Evolutionary conservation across 2,113 vertebrate species (phyloP).

Genomic region (Nesoenas mayeri): DNA sequence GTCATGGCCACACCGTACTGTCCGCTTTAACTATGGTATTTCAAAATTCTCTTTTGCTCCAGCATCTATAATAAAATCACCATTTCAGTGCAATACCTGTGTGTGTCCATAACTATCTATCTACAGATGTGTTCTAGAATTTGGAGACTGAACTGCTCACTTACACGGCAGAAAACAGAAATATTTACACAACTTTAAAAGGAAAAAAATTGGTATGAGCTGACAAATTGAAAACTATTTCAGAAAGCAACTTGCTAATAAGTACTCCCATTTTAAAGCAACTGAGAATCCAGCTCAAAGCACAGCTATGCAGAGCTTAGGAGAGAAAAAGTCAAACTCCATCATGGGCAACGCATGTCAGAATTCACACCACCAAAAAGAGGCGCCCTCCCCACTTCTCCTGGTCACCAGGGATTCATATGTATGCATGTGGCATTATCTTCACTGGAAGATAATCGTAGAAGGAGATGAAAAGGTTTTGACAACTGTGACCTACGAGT

Average conservation of each 20-base stretch:
- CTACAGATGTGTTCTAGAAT: not conserved
- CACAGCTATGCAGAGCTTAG: not conserved
- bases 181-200: not conserved
- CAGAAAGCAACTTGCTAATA: not conserved
- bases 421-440: conserved; percentile 22
- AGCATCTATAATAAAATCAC: not conserved
- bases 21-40: not conserved
- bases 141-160: not conserved
- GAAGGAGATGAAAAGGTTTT: conserved; percentile 46
- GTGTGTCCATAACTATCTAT: not conserved
- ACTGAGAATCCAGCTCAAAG: not conserved
- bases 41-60: not conserved
- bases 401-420: not conserved
- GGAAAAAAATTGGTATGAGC: not conserved
- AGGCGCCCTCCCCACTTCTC: not conserved
- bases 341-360: not conserved
- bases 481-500: not conserved
- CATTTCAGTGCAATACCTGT: not conserved
- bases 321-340: not conserved
- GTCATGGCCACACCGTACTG: not conserved
- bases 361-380: not conserved
- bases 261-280: not conserved
- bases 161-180: not conserved
- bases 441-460: conserved; percentile 18
- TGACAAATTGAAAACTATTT: not conserved